These are phyloP conservation scores for Sussaba pulchella DNA, from an alignment of 2,888 invertebrate species.

Conservation along the genomic window DNA sequence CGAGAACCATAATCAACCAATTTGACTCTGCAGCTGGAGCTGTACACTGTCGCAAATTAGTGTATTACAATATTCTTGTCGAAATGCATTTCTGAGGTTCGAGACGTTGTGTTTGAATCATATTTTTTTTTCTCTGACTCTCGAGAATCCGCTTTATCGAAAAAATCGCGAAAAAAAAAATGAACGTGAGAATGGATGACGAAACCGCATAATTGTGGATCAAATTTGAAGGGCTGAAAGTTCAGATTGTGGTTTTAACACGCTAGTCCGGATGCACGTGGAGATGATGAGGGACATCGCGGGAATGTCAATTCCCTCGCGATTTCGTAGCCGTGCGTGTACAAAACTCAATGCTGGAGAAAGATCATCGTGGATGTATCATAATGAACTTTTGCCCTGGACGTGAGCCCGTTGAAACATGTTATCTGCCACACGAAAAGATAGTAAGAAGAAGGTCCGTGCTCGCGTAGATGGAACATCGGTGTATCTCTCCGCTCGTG, in stretches of 20 bases:
- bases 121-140: too few species aligned
- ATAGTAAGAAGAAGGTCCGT: conserved; percentile 2
- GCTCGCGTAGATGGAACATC: background rate
- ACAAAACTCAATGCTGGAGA: background rate
- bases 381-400: conserved; percentile 20
- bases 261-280: conserved; percentile 2
- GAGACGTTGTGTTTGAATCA: too few species aligned
- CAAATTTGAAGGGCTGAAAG: background rate
- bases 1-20: too few species aligned
- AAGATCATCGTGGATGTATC: conserved; percentile 3
- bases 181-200: background rate
- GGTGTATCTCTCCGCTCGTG: background rate
- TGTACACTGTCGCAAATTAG: too few species aligned
- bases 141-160: too few species aligned
- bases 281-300: background rate
- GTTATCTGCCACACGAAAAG: conserved; percentile 17
- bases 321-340: background rate
- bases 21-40: too few species aligned
- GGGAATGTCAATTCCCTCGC: background rate
- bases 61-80: too few species aligned
- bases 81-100: too few species aligned
- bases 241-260: background rate
- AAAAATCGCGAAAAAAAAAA: background rate
- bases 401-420: conserved; percentile 2
- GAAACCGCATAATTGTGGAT: conserved; percentile 20